Evolutionary conservation across 2,113 vertebrate genomes (phyloP), one percentile per base, ranked within the genome.

Genomic region (Corydoras maculifer): DNA sequence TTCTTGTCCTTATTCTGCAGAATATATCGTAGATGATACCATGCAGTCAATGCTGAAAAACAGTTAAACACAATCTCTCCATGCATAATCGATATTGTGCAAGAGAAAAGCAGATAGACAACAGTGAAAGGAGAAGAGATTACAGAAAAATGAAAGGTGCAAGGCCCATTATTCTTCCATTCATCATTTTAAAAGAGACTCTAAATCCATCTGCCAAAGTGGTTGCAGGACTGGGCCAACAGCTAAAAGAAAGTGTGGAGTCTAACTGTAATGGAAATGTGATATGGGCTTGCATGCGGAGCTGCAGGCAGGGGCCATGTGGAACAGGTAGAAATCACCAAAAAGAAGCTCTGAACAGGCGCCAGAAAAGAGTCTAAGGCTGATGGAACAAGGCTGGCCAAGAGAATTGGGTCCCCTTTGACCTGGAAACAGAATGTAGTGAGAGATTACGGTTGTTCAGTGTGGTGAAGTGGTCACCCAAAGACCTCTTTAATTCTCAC

Each of bases 371-470:
- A 78, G 60, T 61, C 68, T 77, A 65, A 71, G 76, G 73, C 18
- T 25, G 18, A 25, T 25, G 18, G 18, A 25, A 25, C 18, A 25
- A 25, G 65, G 78, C 83, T 81, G 72, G 72, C 76, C 59, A 78
- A 73, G 82, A 78, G 81, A 83, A 81, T 79, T 72, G 77, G 58
- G 73, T 87, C 84, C 83, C 86, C 89, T 87, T 84, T 87, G 87
- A 91, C 88, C 88, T 80, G 80, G 78, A 86, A 83, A 88, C 88
- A 85, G 84, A 87, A 85, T 82, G 86, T 82, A 82, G 83, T 86
- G 82, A 81, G 87, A 90, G 89, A 91, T 90, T 90, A 91, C 74
- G 84, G 87, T 87, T 91, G 89, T 91, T 90, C 81, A 86, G 80
- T 84, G 88, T 81, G 77, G 83, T 89, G 85, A 87, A 89, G 84